phyloP scores from a whole-genome alignment of 2,797 vertebrate species.

The Gephyroberyx darwinii region DNA sequence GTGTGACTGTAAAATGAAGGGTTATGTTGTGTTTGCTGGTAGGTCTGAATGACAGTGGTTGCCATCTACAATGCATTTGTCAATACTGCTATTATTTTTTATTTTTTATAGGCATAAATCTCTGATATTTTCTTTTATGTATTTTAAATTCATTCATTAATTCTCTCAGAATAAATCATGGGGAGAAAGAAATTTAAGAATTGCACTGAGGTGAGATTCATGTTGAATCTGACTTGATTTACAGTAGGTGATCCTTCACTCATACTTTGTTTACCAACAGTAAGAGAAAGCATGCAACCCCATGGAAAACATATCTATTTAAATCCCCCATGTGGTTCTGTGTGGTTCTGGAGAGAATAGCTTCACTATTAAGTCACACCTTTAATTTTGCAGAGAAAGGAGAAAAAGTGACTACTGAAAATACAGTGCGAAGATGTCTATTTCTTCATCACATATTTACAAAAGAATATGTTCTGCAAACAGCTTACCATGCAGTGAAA shows the following conservation, averaged over 20 bases:
- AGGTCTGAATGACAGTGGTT: too few species aligned
- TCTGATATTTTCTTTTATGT: too few species aligned
- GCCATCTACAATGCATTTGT: too few species aligned
- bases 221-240: slow-evolving; percentile 35
- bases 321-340: slow-evolving; percentile 30
- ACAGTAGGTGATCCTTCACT: slow-evolving; percentile 29
- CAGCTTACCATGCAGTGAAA: slow-evolving; percentile 3
- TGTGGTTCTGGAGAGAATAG: slow-evolving; percentile 27
- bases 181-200: slow-evolving; percentile 28
- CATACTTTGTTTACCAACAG: slow-evolving; percentile 37
- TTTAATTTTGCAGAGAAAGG: slow-evolving; percentile 19
- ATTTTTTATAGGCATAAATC: too few species aligned
- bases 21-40: too few species aligned
- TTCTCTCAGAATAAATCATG: slow-evolving; percentile 14
- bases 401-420: slow-evolving; percentile 20
- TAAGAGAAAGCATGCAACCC: slow-evolving; percentile 29
- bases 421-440: background rate
- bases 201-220: slow-evolving; percentile 28
- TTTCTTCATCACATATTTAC: slow-evolving; percentile 1
- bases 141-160: too few species aligned
- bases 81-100: too few species aligned
- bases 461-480: background rate
- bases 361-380: slow-evolving; percentile 21
- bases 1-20: too few species aligned
- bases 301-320: slow-evolving; percentile 41